Percentiles rank a stretch among this genome's conserved stretches.
Conservation (phyloP, 2,113 vertebrate genomes). For the Caracal caracal region DNA sequence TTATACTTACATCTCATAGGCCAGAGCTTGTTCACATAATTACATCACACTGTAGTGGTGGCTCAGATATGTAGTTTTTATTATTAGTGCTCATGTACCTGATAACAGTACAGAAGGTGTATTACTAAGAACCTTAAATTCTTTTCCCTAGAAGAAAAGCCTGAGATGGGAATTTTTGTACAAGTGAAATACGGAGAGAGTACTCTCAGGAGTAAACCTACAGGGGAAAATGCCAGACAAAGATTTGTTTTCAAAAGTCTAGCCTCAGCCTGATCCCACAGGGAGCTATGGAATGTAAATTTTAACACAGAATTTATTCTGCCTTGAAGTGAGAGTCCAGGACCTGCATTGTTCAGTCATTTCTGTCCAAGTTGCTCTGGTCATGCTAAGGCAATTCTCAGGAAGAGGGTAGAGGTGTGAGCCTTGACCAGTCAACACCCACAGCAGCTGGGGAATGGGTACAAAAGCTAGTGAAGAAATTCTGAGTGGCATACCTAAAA, state of each 20-base stretch:
- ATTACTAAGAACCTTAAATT: background rate
- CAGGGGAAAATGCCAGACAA: background rate
- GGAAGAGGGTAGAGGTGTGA: background rate
- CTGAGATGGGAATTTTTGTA: background rate
- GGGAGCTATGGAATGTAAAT: background rate
- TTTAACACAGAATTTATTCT: background rate
- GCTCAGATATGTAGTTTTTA: background rate
- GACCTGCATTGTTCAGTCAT: background rate
- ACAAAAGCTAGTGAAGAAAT: background rate
- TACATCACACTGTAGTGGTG: background rate
- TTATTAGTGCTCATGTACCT: background rate
- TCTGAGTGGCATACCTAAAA: background rate
- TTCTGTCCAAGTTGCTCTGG: background rate
- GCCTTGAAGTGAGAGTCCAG: background rate
- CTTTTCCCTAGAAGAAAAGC: background rate
- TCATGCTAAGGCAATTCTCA: background rate
- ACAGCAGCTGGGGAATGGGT: background rate
- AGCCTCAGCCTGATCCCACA: background rate
- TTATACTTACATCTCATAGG: background rate
- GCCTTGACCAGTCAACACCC: background rate
- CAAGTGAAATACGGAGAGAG: background rate
- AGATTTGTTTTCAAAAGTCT: slow-evolving; percentile 4
- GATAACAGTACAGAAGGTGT: background rate
- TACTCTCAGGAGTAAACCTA: background rate
- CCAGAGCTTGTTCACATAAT: background rate